Base-by-base conservation (phyloP, 2,888 invertebrate genomes). In the Pterostichus madidus region DNA sequence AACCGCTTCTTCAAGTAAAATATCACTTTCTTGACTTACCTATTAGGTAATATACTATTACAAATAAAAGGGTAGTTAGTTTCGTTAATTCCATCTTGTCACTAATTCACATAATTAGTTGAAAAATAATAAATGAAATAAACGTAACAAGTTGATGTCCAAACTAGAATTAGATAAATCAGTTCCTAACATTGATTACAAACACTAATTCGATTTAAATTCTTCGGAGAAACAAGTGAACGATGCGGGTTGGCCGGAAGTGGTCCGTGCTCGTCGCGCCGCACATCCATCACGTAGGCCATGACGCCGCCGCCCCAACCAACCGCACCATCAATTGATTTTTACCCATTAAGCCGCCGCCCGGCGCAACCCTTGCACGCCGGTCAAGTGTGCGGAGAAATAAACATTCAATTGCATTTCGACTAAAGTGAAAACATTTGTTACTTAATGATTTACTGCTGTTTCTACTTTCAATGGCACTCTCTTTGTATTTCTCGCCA, bases 401-500 rank as follows among this genome's bases (percentile, higher is more conserved):
- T 80, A 80, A 80, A 80, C 80, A 61, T 80, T 80, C 64, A 68
- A 80, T 80, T 80, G 80, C 61, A 46, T 71, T 80, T 68, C 49
- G 15, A 32, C 13, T 17, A 68, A 52, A 80, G 80, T 80, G 80
- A 68, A 80, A 80, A 80, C 80, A 80, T 80, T 80, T 35, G 56
- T 77, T 77, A 80, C 80, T 56, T 77, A 56, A 53, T 56, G 56
- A 35, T 13, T 8, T 77, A 2, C 5, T 11, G 49, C 49, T 11
- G 49, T 1, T 44, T 44, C 24, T 24, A 24, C 3, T 24, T 24
- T 3, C 24, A 24, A 3, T 24, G 3, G 24, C 24, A 24, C 24
- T 24, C 1, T 39, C 39, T 7, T 5, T 39, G 39, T 0, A 1
- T 0, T 7, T 39, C 3, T 39, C 6, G 39, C 8, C 39, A 39